Evolutionary conservation across 2,888 invertebrate genomes (phyloP), one percentile per base, ranked within the genome.

Genomic region (Phortica okadai): DNA sequence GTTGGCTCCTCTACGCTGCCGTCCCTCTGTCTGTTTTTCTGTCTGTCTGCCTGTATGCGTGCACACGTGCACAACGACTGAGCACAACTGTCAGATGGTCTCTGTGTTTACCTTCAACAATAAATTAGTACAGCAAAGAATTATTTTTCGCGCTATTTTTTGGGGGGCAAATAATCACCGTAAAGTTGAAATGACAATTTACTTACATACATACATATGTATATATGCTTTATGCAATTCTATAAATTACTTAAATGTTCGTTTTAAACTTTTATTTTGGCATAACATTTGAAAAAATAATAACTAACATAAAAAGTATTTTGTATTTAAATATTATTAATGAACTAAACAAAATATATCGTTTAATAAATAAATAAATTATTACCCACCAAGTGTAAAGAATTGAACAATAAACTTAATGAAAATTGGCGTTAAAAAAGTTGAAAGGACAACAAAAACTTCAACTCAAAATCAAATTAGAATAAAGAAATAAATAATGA

Each of bases 401-500:
- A 72, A 72, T 72, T 21, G 6, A 54, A 72, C 11, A 72, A 33
- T 54, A 72, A 72, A 56, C 42, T 66, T 66, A 62, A 62, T 62
- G 62, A 25, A 62, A 5, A 8, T 69, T 62, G 8, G 64, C 42
- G 66, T 78, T 79, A 75, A 11, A 8, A 77, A 64, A 78, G 77
- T 81, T 16, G 7, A n/a, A 59, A 74, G 81, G 67, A 80, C 77
- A 62, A 76, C 67, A 72, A 78, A 82, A 75, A 76, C 66, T 56
- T 70, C 44, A 73, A 81, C 74, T 75, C 74, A 58, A 77, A 75
- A 88, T 84, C 84, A 84, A 82, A 85, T 88, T 78, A 78, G 75
- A 86, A 81, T 80, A 58, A 77, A 74, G 79, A 84, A 82, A 85
- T 85, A 86, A 83, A 85, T 89, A 89, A 88, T 87, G 83, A 86